These are phyloP conservation scores for Anhinga rufa DNA, from an alignment of 2,113 vertebrate genomes.

Conservation along the genomic window DNA sequence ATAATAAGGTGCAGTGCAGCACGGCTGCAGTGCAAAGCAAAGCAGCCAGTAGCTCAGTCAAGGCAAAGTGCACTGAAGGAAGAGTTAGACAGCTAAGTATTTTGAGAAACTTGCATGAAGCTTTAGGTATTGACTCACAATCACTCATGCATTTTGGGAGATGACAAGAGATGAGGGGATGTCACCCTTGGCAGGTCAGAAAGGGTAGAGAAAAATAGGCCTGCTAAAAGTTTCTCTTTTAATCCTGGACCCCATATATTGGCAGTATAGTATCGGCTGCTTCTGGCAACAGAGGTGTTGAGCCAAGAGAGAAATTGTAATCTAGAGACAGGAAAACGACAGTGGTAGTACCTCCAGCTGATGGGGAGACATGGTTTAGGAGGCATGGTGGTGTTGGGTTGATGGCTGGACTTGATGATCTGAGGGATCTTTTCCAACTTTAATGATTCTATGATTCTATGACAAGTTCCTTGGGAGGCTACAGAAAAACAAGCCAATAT, in stretches of 20 bases:
- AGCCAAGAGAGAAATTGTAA: neutral
- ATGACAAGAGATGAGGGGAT: neutral
- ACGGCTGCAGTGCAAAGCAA: neutral
- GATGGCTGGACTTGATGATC: too few species aligned
- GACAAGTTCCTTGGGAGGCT: neutral
- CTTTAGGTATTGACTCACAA: neutral
- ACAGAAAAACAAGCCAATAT: neutral
- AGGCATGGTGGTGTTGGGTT: too few species aligned
- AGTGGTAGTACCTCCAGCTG: neutral
- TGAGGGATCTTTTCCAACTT: too few species aligned
- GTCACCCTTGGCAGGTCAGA: neutral
- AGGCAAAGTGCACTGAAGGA: neutral
- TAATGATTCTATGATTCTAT: too few species aligned
- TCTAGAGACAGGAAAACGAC: neutral
- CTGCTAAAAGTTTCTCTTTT: neutral
- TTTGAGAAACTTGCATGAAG: neutral
- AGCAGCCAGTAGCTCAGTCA: neutral
- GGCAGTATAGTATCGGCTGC: neutral
- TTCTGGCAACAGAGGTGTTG: neutral
- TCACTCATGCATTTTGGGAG: neutral
- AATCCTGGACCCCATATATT: neutral
- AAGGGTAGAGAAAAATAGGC: neutral
- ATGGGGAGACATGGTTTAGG: neutral
- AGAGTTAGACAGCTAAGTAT: neutral
- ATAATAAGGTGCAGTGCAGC: neutral